Base-by-base conservation (phyloP, 2,888 invertebrate genomes). In the Lasioglossum oenotherae region DNA sequence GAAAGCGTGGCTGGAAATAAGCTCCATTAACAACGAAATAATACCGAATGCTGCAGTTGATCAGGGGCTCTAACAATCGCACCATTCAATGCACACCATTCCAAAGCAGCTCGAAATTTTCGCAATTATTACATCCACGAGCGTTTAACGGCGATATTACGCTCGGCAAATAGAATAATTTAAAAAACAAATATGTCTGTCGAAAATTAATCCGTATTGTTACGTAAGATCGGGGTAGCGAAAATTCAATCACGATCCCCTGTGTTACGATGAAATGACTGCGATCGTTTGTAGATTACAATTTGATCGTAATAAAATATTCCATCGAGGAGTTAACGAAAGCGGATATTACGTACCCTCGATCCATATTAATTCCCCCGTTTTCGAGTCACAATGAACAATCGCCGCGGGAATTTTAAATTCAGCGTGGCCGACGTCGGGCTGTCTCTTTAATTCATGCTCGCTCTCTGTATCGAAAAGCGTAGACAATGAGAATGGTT, bases 11-110 rank as follows among this genome's bases (percentile, higher is more conserved):
- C 35, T 4, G 23, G 19, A 64, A 76, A 76, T 81, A 76, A 71
- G 72, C 75, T 82, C 44, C 53, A 83, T 83, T 76, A 81, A 81
- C 8, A 23, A 27, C 16, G 31, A 53, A 67, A 27, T 73, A 80
- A 57, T n/a, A 38, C 46, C 23, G 49, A 60, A 27, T 14, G 14
- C 60, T 60, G 60, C 14, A 38, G 64, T 16, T n/a, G 53, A 44
- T 3, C 16, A 41, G 5, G 57, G 60, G 27, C 69, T 49, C 67
- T 35, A 35, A 67, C 35, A 31, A 60, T 14, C 60, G n/a, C 1
- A 14, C 27, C 4, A 27, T 27, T 14, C 4, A 27, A 14, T 27
- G 14, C 12, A 27, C 2, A 60, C 0, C 27, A 27, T 14, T 27
- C 27, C 27, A 27, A 60, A 27, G 14, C 14, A 27, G 5, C 14